phyloP scores from a whole-genome alignment of 1,140 invertebrate species.

The Aphis gossypii region DNA sequence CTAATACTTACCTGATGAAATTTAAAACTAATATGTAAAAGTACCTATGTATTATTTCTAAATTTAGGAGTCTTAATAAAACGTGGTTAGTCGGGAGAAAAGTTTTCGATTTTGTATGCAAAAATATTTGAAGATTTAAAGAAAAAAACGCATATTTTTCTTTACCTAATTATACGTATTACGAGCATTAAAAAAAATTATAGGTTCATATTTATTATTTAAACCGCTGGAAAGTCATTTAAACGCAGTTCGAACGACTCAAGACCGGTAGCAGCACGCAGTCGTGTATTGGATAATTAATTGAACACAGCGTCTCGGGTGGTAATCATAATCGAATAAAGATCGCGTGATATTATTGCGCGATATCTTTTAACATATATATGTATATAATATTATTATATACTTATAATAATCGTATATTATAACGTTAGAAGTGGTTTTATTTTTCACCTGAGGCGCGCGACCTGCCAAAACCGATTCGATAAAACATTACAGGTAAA shows the following conservation, averaged over 20 bases:
- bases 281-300: not conserved
- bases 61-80: not conserved
- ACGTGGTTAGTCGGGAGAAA: not conserved
- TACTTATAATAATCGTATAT: not conserved
- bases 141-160: not conserved
- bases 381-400: not conserved
- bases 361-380: not conserved
- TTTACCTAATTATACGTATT: not conserved
- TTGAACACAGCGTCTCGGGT: not conserved
- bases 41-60: not conserved
- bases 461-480: not conserved
- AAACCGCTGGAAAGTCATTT: not conserved
- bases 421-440: not conserved
- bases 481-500: not conserved
- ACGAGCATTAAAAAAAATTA: not conserved
- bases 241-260: not conserved
- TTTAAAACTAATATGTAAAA: not conserved
- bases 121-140: not conserved
- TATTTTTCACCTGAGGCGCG: not conserved
- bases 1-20: not conserved
- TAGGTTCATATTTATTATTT: not conserved
- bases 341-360: constrained; percentile 22
- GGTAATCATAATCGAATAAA: constrained; percentile 30
- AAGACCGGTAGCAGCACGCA: not conserved
- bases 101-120: not conserved